Evolutionary conservation across 2,888 invertebrate species (phyloP), one percentile per base, ranked within the genome.

Genomic region (Synergus umbraculus): DNA sequence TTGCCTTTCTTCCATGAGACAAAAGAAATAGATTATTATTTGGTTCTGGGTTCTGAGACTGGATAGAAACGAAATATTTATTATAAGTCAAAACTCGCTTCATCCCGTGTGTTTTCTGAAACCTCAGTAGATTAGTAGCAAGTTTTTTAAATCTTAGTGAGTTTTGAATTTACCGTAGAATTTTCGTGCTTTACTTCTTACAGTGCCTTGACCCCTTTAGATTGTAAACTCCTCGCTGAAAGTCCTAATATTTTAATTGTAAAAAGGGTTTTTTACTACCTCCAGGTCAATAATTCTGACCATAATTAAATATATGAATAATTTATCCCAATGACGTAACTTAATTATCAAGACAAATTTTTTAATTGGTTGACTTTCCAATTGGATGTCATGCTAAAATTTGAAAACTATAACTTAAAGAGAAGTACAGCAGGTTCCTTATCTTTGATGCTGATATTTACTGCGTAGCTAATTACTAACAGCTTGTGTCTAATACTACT

Each of bases 71-170:
- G 3, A 29, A 29, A 29, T 29, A 29, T 8, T 54, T n/a, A n/a
- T 54, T 54, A 18, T 9, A 54, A 9, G n/a, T n/a, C n/a, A 54
- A 5, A 1, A n/a, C 7, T 64, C 64, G 12, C 41, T 64, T 64
- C 64, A 64, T 64, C 41, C 13, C 64, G 37, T 64, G 22, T 12
- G 7, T 37, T 22, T 64, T 37, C 29, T 41, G 37, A 64, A 41
- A 8, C 9, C 37, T 37, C 0, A 64, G 64, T 64, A 64, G 64
- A 64, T 29, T 64, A 64, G 64, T 64, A 64, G 64, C n/a, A 49
- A 49, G n/a, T 54, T n/a, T n/a, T 15, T 64, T 29, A 2, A 29
- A 22, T 15, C 64, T 37, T 64, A 64, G 29, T 37, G 29, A 64
- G 8, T 64, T 22, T 22, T 37, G 37, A 64, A 64, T 15, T 15